Conservation (phyloP, 2,797 vertebrate species). For the Phyllotis vaccarum region DNA sequence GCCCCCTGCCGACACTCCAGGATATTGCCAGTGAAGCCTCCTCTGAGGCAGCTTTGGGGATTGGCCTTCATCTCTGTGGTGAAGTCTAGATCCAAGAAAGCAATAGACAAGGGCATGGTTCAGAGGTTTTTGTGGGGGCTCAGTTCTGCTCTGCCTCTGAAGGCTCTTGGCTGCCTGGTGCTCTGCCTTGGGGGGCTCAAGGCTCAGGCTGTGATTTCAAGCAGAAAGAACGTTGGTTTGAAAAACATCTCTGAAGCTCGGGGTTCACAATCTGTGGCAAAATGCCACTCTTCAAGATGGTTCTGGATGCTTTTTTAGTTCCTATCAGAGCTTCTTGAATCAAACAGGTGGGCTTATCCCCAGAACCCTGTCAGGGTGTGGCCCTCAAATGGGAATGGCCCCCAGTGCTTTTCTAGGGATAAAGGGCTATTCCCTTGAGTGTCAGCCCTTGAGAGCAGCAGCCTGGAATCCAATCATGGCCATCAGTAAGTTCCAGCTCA, state of each 20-base stretch:
- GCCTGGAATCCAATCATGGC: not conserved
- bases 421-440: slow-evolving; percentile 10
- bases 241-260: not conserved
- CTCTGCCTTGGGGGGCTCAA: not conserved
- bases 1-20: not conserved
- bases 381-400: not conserved
- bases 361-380: not conserved
- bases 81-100: not conserved
- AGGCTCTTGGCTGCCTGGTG: not conserved
- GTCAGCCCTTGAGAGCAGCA: not conserved
- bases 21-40: not conserved
- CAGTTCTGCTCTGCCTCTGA: not conserved
- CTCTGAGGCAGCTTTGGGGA: not conserved
- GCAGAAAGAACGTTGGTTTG: not conserved
- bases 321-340: no score
- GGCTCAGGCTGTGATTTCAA: slow-evolving; percentile 24
- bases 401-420: not conserved
- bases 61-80: not conserved
- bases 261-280: not conserved
- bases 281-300: not conserved
- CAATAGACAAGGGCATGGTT: not conserved
- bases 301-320: not conserved
- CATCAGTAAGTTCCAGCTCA: not conserved
- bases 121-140: no score
- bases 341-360: not conserved